Conservation (phyloP, 2,888 invertebrate species). For the Hirtodrosophila confusa region DNA sequence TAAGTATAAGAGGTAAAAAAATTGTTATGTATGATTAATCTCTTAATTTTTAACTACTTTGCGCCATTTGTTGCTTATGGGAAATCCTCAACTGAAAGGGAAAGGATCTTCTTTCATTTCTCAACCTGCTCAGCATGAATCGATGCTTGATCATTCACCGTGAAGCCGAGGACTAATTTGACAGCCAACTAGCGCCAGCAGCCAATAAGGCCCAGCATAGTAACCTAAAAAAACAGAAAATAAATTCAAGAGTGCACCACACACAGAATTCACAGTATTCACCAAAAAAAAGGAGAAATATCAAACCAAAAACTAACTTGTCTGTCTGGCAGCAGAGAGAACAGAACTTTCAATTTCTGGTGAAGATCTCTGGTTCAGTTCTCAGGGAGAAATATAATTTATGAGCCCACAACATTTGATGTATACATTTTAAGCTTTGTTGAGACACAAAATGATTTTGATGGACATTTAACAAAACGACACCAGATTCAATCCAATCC, state of each 20-base stretch:
- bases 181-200: constrained; percentile 75
- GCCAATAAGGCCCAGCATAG: neutral
- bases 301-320: constrained; percentile 46
- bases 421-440: constrained; percentile 73
- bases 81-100: neutral
- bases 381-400: constrained; percentile 62
- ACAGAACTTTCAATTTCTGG: constrained; percentile 50
- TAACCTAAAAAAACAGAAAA: constrained; percentile 22
- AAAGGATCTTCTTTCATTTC: neutral
- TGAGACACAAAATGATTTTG: constrained; percentile 79
- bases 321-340: constrained; percentile 15
- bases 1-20: too few relatives aligned
- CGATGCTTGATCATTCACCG: constrained; percentile 51
- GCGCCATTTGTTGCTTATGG: neutral
- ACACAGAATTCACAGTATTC: constrained; percentile 14
- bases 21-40: too few relatives aligned
- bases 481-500: constrained; percentile 59
- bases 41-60: too few relatives aligned
- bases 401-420: constrained; percentile 68
- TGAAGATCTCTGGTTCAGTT: constrained; percentile 25
- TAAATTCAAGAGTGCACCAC: constrained; percentile 21
- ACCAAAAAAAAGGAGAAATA: constrained; percentile 9
- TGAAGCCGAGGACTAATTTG: constrained; percentile 76
- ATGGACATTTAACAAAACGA: constrained; percentile 82
- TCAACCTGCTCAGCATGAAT: constrained; percentile 37